Conservation (phyloP, 1,140 invertebrate genomes). For the Sarcophaga bullata region DNA sequence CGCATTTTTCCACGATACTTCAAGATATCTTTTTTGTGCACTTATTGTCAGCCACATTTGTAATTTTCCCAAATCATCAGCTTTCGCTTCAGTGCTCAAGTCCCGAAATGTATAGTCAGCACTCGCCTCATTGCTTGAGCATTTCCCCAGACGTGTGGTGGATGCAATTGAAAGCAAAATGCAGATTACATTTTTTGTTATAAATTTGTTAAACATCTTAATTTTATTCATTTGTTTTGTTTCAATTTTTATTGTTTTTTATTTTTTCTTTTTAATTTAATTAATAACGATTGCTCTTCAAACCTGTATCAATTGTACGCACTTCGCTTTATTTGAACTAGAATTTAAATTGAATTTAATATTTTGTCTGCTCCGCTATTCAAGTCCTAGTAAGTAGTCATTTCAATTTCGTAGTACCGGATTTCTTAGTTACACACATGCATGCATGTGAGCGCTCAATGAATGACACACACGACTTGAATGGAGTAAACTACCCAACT, state of each 20-base stretch:
- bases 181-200: not conserved
- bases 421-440: not conserved
- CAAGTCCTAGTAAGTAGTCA: not conserved
- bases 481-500: not conserved
- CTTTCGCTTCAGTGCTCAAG: constrained; percentile 6
- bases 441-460: not conserved
- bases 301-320: not conserved
- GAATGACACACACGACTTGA: not conserved
- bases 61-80: constrained; percentile 38
- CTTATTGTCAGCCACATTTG: constrained; percentile 62
- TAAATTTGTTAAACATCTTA: constrained; percentile 3
- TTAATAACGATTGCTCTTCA: too few relatives aligned
- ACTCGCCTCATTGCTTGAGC: not conserved
- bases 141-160: not conserved
- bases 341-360: not conserved
- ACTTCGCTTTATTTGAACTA: not conserved
- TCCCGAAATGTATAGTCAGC: constrained; percentile 28
- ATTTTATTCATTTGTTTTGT: not conserved
- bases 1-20: constrained; percentile 61
- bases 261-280: not conserved
- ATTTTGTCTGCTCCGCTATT: not conserved
- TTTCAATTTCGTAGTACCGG: not conserved
- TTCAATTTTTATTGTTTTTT: not conserved
- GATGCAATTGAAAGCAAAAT: not conserved
- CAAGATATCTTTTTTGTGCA: constrained; percentile 57